Percentiles rank a stretch among this genome's conserved stretches.
Evolutionary conservation across 2,888 invertebrate species (phyloP).

Genomic region (Cryptus viduatorius): DNA sequence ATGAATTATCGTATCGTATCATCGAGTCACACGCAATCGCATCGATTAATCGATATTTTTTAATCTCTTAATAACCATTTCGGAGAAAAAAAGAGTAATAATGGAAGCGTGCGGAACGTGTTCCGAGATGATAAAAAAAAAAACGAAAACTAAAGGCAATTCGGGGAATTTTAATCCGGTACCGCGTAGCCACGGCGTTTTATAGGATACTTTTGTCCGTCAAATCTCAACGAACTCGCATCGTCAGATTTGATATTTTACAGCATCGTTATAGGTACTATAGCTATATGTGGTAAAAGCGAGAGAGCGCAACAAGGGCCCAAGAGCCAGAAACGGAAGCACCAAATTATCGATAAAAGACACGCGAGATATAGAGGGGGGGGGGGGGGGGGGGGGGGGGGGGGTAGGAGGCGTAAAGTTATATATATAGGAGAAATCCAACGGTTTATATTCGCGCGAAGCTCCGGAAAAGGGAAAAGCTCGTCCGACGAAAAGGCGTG

Average conservation of each 20-base stretch:
- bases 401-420: background rate
- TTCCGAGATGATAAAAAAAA: no score
- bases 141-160: no score
- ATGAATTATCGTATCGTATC: no score
- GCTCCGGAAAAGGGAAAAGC: background rate
- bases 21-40: no score
- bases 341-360: slow-evolving; percentile 44
- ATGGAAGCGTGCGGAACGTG: no score
- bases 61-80: no score
- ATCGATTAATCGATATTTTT: no score
- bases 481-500: slow-evolving; percentile 10
- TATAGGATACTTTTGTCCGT: slow-evolving; percentile 18
- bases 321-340: slow-evolving; percentile 5
- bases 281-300: background rate
- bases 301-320: background rate
- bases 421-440: background rate
- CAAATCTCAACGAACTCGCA: slow-evolving; percentile 21
- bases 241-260: slow-evolving; percentile 29
- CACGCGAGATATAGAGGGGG: slow-evolving; percentile 3
- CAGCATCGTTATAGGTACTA: slow-evolving; percentile 31
- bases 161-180: no score
- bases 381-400: no score
- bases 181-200: background rate
- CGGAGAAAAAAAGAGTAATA: no score
- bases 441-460: slow-evolving; percentile 24